Base-by-base conservation (phyloP, 1,140 invertebrate genomes). In the Drosophila takahashii region DNA sequence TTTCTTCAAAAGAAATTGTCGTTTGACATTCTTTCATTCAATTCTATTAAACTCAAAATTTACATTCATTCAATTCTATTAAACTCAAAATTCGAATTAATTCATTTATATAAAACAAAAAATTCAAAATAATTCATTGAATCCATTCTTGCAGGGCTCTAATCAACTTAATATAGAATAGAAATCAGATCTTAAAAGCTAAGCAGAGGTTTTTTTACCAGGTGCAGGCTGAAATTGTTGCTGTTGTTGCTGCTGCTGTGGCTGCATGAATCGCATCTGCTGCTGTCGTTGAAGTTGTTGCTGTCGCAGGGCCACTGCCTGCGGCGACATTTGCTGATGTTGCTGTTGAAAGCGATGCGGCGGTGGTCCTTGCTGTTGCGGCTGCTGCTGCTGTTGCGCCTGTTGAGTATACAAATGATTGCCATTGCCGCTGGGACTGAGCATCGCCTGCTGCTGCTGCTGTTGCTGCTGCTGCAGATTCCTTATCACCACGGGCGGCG, bases 401-500 rank as follows among this genome's bases (percentile, higher is more conserved):
- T 89, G 90, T 44, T 91, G 92, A 57, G 56, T 90, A 36, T 79
- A 75, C 34, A 61, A 71, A 15, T 50, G 61, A 70, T 77, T 89
- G 29, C 71, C 18, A 47, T 75, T 80, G 60, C 66, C 64, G 80
- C 65, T 79, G 59, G 92, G 81, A 89, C 77, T 76, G 53, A 81
- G 70, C 66, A 70, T 61, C 27, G 89, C 32, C 74, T 81, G 73
- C 34, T 91, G 75, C 34, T 89, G 84, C 3, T 59, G 53, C 26
- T 91, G 91, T 13, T 45, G 90, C 27, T 90, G 91, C n/a, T 85
- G 81, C 61, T 90, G 83, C 36, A 85, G 77, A 48, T 58, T 89
- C n/a, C 90, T 69, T 65, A 91, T 80, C 42, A 89, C 65, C 36
- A 83, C 76, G 22, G 60, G 37, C 32, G 83, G 51, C 9, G 66